Base-by-base conservation (phyloP, 2,113 vertebrate species). In the Gopherus flavomarginatus region DNA sequence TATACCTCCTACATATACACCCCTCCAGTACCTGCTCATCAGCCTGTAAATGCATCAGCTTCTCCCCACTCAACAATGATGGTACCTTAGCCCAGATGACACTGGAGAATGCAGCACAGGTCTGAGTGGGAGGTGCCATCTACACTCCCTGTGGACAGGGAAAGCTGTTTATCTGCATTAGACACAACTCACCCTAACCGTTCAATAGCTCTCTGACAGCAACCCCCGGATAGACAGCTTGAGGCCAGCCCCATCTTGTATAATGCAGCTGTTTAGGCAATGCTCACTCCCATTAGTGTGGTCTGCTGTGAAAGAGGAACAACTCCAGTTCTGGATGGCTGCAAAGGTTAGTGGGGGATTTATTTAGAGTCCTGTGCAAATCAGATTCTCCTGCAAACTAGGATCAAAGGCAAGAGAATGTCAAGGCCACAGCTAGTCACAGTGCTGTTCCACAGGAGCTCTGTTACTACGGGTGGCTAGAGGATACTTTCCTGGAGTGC, bases 181-280 rank as follows among this genome's bases (percentile, higher is more conserved):
- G 81, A 77, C 80, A 88, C 47, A 21, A 87, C 27, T 54, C 47
- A 17, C 24, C 83, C 90, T 81, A 29, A 93, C 87, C 84, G 16
- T n/a, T 88, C 29, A 42, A 54, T 5, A 86, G 78, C 56, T 7
- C 89, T 22, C 72, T 16, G 5, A 2, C 27, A 6, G 8, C 59
- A 72, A 81, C 77, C 57, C 56, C 59, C n/a, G 81, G 88, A 11
- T 86, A 95, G 93, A 90, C 47, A 1, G 90, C 56, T 56, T 5
- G 78, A 95, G 92, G 93, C 95, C 90, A 83, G 0, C 16, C 21
- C 21, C 16, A 69, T 57, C 83, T 89, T 52, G 8, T 4, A 2
- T 38, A 50, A 16, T 42, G 82, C 90, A 75, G 88, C 86, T 69
- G 86, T 89, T 96, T 92, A 87, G 90, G 14, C 95, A 94, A 91